These are phyloP conservation scores for Drosophila yooni DNA, from an alignment of 2,888 invertebrate genomes.

Conservation along the genomic window DNA sequence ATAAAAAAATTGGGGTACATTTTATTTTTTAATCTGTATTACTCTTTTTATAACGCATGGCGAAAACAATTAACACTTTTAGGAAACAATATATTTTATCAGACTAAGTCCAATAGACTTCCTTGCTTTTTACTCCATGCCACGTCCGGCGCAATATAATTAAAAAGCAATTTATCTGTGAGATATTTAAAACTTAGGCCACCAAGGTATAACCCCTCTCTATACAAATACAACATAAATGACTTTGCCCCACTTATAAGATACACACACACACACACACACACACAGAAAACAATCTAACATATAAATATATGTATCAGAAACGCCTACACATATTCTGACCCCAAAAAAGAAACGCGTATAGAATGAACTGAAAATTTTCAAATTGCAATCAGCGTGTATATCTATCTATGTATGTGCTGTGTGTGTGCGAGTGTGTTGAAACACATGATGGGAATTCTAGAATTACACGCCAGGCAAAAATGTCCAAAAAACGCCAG, in stretches of 20 bases:
- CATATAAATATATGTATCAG: constrained; percentile 19
- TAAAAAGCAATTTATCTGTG: constrained; percentile 1
- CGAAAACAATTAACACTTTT: not conserved
- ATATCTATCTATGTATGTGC: constrained; percentile 8
- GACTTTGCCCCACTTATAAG: constrained; percentile 67
- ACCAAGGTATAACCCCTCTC: not conserved
- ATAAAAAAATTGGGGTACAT: no score
- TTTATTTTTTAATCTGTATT: not conserved
- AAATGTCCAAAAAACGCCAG: constrained; percentile 73
- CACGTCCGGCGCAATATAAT: not conserved
- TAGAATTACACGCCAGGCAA: constrained; percentile 74
- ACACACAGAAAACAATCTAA: constrained; percentile 13
- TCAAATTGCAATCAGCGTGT: constrained; percentile 64
- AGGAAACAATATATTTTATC: not conserved
- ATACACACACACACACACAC: constrained; percentile 13
- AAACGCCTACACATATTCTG: constrained; percentile 38
- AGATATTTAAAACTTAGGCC: constrained; percentile 9
- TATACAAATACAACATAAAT: constrained; percentile 55
- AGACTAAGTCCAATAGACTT: no score
- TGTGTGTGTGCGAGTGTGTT: constrained; percentile 44
- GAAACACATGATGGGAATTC: constrained; percentile 62
- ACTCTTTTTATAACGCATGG: not conserved
- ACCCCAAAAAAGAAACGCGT: constrained; percentile 63
- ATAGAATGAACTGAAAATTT: constrained; percentile 45
- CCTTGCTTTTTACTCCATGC: not conserved